Conservation (phyloP, 1,140 invertebrate genomes). For the Melipona quadrifasciata region DNA sequence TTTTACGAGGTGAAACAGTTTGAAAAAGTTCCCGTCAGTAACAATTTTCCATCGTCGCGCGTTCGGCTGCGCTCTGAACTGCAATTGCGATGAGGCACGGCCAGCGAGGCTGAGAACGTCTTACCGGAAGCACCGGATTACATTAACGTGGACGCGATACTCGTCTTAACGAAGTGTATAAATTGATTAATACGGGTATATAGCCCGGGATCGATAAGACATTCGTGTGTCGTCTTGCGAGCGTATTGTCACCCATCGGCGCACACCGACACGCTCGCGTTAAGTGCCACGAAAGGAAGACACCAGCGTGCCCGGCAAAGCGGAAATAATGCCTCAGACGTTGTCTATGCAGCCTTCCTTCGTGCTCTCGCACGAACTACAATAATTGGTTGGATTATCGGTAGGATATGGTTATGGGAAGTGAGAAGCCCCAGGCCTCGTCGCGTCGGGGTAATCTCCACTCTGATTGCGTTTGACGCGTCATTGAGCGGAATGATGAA, state of each 20-base stretch:
- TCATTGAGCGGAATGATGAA: conserved; percentile 77
- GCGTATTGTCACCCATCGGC: not conserved
- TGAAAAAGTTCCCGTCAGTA: no score
- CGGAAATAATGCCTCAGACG: conserved; percentile 66
- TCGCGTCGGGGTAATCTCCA: conserved; percentile 71
- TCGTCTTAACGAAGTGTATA: conserved; percentile 45
- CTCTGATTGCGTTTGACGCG: conserved; percentile 76
- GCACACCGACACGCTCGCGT: conserved; percentile 14
- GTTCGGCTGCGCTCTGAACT: no score
- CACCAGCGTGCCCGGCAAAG: conserved; percentile 52
- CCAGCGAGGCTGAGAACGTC: not conserved
- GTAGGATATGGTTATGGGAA: conserved; percentile 73
- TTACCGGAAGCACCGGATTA: not conserved
- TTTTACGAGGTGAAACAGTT: no score
- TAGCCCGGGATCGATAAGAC: not conserved
- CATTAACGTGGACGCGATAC: conserved; percentile 15
- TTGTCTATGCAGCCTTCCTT: conserved; percentile 51
- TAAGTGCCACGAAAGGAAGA: conserved; percentile 49
- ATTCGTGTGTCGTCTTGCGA: conserved; percentile 7
- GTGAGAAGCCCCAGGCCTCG: conserved; percentile 65
- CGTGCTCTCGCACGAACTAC: conserved; percentile 60
- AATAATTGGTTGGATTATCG: conserved; percentile 77
- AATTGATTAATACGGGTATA: conserved; percentile 46
- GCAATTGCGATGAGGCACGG: conserved; percentile 1
- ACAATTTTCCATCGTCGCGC: no score